Evolutionary conservation across 2,113 vertebrate genomes (phyloP).

Genomic region (Cyrtonyx montezumae): DNA sequence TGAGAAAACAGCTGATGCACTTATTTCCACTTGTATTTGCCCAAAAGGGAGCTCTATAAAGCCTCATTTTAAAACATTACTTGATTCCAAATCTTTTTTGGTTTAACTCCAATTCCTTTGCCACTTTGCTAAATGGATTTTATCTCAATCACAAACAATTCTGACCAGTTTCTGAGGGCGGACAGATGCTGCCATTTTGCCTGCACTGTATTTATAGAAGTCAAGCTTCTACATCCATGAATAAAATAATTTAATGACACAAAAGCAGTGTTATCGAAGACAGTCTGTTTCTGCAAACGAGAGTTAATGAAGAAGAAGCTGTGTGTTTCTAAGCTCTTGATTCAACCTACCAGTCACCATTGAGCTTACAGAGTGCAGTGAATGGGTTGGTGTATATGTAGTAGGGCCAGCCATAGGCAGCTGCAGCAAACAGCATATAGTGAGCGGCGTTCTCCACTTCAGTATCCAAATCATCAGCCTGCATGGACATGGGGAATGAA

Average conservation of each 20-base stretch:
- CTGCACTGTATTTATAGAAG: not conserved
- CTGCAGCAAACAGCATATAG: slow-evolving; percentile 92
- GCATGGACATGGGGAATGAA: not conserved
- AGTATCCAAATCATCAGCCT: slow-evolving; percentile 85
- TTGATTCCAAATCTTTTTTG: not conserved
- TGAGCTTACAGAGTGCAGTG: slow-evolving; percentile 89
- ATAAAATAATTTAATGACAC: not conserved
- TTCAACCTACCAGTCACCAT: slow-evolving; percentile 87
- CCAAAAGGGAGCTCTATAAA: not conserved
- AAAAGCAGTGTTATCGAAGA: not conserved
- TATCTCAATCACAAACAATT: not conserved
- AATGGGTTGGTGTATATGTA: slow-evolving; percentile 89
- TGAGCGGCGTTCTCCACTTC: slow-evolving; percentile 91
- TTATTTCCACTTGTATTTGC: not conserved
- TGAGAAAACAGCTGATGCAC: not conserved
- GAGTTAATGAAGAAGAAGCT: not conserved
- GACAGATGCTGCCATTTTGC: not conserved
- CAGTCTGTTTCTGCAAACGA: not conserved
- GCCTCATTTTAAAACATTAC: not conserved
- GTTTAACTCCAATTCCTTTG: not conserved
- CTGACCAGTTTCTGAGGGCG: not conserved
- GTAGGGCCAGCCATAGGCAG: slow-evolving; percentile 95
- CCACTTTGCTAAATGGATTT: not conserved
- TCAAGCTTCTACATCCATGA: not conserved
- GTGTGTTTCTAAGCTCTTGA: not conserved